A percentile compares a stretch with the other conserved stretches of the same genome.
These are phyloP conservation scores for Phyllotis vaccarum DNA, from an alignment of 2,797 vertebrate species.

Conservation along the genomic window DNA sequence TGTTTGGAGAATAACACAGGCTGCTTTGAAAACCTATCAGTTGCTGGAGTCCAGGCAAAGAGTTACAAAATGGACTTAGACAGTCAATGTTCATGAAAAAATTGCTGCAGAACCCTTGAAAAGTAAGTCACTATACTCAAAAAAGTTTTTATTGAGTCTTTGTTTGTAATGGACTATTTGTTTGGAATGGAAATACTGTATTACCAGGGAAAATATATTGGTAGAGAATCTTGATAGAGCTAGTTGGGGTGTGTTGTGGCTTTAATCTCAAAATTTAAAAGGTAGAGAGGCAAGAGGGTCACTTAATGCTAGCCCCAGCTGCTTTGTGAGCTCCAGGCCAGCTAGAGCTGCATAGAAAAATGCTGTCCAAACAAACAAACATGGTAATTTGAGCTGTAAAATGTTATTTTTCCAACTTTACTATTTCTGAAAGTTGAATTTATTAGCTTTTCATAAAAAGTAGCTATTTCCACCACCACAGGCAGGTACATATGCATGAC, in stretches of 20 bases:
- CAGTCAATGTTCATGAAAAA: conserved; percentile 55
- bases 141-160: conserved; percentile 17
- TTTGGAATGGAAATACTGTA: background rate
- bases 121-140: conserved; percentile 49
- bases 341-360: background rate
- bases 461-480: background rate
- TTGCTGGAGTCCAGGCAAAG: conserved; percentile 39
- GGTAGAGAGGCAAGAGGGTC: background rate
- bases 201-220: background rate
- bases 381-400: background rate
- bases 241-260: background rate
- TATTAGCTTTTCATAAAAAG: conserved; percentile 36
- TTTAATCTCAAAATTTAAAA: background rate
- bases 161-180: conserved; percentile 22
- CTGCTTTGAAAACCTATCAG: background rate
- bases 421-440: conserved; percentile 4
- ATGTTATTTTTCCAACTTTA: background rate
- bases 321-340: background rate
- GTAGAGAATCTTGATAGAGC: conserved; percentile 34
- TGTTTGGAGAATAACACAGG: background rate
- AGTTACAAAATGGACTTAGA: background rate
- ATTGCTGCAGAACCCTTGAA: conserved; percentile 9
- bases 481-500: background rate
- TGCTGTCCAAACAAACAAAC: background rate
- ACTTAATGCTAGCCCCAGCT: background rate